phyloP scores from a whole-genome alignment of 2,888 invertebrate genomes.

The Torymus tubicola region DNA sequence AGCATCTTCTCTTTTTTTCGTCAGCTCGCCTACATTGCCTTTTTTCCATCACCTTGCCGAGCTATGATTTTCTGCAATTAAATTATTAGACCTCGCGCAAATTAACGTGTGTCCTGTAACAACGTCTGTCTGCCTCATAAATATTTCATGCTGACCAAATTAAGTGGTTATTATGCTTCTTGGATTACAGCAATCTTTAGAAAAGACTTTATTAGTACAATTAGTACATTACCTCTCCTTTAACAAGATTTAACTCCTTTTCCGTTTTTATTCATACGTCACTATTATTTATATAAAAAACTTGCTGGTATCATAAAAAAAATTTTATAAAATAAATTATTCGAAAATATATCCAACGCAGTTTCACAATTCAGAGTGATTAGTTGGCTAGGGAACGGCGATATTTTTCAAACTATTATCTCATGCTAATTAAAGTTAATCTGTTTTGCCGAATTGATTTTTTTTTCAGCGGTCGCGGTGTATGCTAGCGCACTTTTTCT shows the following conservation, averaged over 20 bases:
- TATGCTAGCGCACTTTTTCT: neutral
- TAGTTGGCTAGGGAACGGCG: no score
- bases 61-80: conserved; percentile 25
- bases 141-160: conserved; percentile 8
- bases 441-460: neutral
- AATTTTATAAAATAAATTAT: no score
- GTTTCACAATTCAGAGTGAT: no score
- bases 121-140: neutral
- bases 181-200: neutral
- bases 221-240: neutral
- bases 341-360: no score
- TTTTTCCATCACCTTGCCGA: neutral
- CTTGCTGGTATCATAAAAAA: no score
- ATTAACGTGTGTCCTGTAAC: no score
- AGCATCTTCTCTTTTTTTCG: neutral
- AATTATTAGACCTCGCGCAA: conserved; percentile 15
- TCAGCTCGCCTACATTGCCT: neutral
- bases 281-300: no score
- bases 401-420: no score
- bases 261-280: no score
- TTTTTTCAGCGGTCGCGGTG: neutral
- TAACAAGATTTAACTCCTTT: no score
- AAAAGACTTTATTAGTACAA: neutral
- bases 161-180: conserved; percentile 4
- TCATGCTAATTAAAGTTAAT: no score